Base-by-base conservation (phyloP, 2,797 vertebrate species). In the Chrosomus eos region DNA sequence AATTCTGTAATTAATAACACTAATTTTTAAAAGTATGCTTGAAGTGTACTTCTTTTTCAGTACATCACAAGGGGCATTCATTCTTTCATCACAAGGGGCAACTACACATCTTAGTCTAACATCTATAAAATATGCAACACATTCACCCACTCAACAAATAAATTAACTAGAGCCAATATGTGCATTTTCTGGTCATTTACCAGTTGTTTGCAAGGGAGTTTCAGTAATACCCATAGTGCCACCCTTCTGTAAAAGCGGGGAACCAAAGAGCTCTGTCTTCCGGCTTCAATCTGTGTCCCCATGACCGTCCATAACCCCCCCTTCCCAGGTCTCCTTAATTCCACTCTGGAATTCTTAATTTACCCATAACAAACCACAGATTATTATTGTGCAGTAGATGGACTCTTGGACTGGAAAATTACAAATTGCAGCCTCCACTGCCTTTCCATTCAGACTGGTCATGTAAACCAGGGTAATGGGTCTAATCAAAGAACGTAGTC, bases 361-460 rank as follows among this genome's bases (percentile, higher is more conserved):
- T 91, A 92, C 90, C 93, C 91, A 94, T 94, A 94, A 91, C 91
- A 95, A 96, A 93, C 90, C 83, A 86, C 90, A 89, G 92, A 94
- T 95, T 96, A 94, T 96, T 93, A 93, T 93, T 93, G 92, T 87
- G 86, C 91, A 28, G 64, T 85, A 88, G 92, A 92, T 91, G 88
- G 91, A 92, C 93, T 93, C 90, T 92, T 94, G 92, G 89, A 91
- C 93, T 94, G 94, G 93, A 95, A 95, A 95, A 95, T 94, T 92
- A 94, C 90, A 90, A 91, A 23, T 40, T 64, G 90, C 88, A 71
- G 77, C 85, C 79, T 28, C 40, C 78, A 84, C 87, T 73, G 74
- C 89, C 86, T 91, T 90, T 66, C 87, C 88, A 85, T 93, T 93
- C 90, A 83, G 83, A 90, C 92, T 92, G 90, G 88, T 90, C 91